Evolutionary conservation across 2,113 vertebrate genomes (phyloP).

Genomic region (Rattus rattus): DNA sequence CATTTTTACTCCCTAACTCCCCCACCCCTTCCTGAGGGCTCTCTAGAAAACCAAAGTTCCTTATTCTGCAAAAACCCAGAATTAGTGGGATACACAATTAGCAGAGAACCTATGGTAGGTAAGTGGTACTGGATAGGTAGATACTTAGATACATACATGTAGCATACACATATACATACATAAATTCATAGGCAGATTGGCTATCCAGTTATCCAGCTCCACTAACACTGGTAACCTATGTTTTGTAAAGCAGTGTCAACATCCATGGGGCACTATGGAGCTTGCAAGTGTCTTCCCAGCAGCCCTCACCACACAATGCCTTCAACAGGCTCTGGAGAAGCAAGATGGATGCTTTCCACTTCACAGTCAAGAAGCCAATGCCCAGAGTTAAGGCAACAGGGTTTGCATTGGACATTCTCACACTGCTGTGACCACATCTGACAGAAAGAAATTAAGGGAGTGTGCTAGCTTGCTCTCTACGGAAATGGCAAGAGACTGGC

Average conservation of each 20-base stretch:
- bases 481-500: neutral
- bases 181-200: neutral
- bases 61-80: neutral
- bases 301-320: neutral
- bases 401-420: neutral
- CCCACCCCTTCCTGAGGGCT: neutral
- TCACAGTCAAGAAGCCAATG: neutral
- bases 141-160: neutral
- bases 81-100: neutral
- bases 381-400: neutral
- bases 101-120: neutral
- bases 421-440: neutral
- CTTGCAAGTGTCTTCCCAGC: neutral
- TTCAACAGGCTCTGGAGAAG: neutral
- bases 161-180: too few relatives aligned
- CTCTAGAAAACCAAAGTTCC: neutral
- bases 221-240: neutral
- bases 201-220: neutral
- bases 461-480: neutral
- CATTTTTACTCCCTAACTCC: neutral
- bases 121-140: neutral
- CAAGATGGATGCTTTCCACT: neutral
- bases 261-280: neutral
- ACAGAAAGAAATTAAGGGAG: neutral
- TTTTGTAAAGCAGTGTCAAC: neutral